Base-by-base conservation (phyloP, 2,888 invertebrate genomes). In the Euzophera pinguis region DNA sequence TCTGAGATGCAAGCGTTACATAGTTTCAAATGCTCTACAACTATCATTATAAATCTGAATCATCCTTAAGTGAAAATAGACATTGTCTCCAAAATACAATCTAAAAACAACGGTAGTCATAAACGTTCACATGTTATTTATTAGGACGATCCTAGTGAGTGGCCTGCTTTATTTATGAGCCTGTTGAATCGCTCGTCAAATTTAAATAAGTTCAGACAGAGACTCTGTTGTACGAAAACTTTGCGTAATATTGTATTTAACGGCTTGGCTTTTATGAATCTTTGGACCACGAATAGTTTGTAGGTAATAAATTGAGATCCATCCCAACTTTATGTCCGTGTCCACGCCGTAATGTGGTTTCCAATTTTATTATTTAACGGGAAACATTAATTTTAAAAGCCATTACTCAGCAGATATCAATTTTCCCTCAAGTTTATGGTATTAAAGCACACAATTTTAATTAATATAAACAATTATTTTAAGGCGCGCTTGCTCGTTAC, bases 101-200 rank as follows among this genome's bases (percentile, higher is more conserved):
- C 65, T 56, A 55, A 56, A 57, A 62, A 64, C 62, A 64, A 58
- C 56, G 69, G 69, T 67, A 69, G 32, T 64, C 71, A 67, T 78
- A 75, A 75, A 74, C 62, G 65, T 69, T 71, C 65, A 66, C 63
- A 64, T 55, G 67, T 71, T 70, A 71, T 72, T 76, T 74, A 76
- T 77, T 53, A n/a, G n/a, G n/a, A 45, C 39, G 50, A 64, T 64
- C 64, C 62, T 62, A 63, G 69, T 66, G 65, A 67, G 66, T 70
- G 67, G 65, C 64, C 63, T 47, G 58, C 54, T 64, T 65, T 63
- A 63, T 67, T 67, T 62, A 69, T 59, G 54, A 55, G 52, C 55
- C 22, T 59, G 58, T 59, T 60, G 61, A 62, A 59, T 60, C 61
- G 55, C 49, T 53, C 57, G 51, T 56, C 53, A 53, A 50, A 52